phyloP scores from a whole-genome alignment of 2,113 vertebrate genomes.

The Corythoichthys intestinalis region DNA sequence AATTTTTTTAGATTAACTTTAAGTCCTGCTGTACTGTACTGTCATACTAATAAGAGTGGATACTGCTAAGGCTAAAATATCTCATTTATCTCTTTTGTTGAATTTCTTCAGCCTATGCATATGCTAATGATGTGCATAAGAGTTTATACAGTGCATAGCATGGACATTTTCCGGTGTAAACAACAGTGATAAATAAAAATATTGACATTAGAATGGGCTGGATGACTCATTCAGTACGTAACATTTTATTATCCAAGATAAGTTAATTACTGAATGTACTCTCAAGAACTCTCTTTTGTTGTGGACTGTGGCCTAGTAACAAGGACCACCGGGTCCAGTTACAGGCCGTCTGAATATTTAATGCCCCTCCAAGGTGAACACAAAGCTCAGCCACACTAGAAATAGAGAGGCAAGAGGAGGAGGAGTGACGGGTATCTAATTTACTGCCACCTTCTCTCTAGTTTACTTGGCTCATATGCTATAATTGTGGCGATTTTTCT shows the following conservation, averaged over 20 bases:
- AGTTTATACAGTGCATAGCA: background rate
- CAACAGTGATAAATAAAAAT: background rate
- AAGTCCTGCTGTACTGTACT: too few relatives aligned
- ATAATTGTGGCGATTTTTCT: constrained; percentile 17
- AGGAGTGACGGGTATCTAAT: constrained; percentile 54
- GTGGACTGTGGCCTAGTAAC: constrained; percentile 68
- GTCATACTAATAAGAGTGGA: too few relatives aligned
- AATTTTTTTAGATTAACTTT: too few relatives aligned
- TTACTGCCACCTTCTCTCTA: constrained; percentile 49
- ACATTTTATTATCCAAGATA: constrained; percentile 5
- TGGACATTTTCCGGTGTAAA: background rate
- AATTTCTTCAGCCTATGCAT: too few relatives aligned
- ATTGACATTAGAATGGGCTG: background rate
- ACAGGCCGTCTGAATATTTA: constrained; percentile 73
- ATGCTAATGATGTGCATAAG: background rate
- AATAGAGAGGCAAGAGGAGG: constrained; percentile 46
- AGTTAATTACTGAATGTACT: constrained; percentile 9
- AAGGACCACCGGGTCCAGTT: constrained; percentile 66
- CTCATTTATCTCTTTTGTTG: too few relatives aligned
- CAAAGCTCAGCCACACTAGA: constrained; percentile 65
- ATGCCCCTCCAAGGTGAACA: constrained; percentile 67
- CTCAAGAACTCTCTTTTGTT: constrained; percentile 51
- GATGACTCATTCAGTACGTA: background rate
- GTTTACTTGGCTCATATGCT: constrained; percentile 18
- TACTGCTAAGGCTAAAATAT: too few relatives aligned